Evolutionary conservation across 1,140 invertebrate genomes (phyloP).

Genomic region (Tetramorium simillimum): DNA sequence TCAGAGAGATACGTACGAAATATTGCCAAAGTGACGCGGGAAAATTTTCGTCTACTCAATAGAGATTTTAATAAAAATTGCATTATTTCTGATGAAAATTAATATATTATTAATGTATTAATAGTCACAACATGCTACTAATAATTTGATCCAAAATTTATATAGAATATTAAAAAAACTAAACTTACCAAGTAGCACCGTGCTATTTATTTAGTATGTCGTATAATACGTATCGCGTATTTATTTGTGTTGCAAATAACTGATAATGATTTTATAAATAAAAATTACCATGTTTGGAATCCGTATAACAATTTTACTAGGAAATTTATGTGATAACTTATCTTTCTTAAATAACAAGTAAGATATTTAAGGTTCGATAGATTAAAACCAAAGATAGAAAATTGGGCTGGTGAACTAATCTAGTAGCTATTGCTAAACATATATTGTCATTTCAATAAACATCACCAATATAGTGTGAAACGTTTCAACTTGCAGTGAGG

Average conservation of each 20-base stretch:
- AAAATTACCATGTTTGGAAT: neutral
- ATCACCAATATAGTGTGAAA: too few relatives aligned
- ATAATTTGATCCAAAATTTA: neutral
- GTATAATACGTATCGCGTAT: neutral
- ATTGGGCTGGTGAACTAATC: too few relatives aligned
- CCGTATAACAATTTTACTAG: neutral
- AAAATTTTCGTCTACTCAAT: neutral
- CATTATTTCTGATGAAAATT: neutral
- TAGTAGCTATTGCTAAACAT: too few relatives aligned
- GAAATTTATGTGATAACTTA: neutral
- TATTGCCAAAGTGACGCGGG: neutral
- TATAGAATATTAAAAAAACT: neutral
- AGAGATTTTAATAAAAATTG: neutral
- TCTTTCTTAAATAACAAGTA: neutral
- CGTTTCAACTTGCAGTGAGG: too few relatives aligned
- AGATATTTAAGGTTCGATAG: too few relatives aligned
- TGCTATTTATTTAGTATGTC: neutral
- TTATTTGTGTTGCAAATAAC: neutral
- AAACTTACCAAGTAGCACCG: neutral
- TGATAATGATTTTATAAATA: neutral
- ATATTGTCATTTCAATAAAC: too few relatives aligned
- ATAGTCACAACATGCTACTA: neutral
- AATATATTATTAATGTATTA: neutral
- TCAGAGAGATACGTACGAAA: neutral
- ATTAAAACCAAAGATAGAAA: too few relatives aligned